Base-by-base conservation (phyloP, 2,888 invertebrate species). In the Bombylius major region DNA sequence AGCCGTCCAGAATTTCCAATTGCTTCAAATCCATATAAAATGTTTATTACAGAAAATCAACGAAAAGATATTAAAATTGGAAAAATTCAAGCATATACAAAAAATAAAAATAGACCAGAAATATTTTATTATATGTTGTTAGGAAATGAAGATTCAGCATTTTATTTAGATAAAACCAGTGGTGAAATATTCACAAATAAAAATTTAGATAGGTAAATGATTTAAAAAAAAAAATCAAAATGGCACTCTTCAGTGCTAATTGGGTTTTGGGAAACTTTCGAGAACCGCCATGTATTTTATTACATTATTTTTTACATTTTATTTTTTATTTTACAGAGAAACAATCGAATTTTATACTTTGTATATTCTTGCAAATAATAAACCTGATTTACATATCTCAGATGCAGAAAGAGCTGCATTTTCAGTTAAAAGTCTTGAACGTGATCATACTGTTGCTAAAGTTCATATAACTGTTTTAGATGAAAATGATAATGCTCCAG, bases 401-500 rank as follows among this genome's bases (percentile, higher is more conserved):
- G 69, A 72, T 36, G 76, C 77, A 60, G 77, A 79, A 60, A 68
- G 74, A 33, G 70, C 74, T 8, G 69, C 75, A 34, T 72, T 77
- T 62, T 75, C 77, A 12, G 76, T 72, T 5, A 73, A 73, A 55
- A 68, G 66, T n/a, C 59, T 74, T 1, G 72, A 75, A 55, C 76
- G 77, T 47, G 87, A 89, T 61, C 81, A 80, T 50, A 84, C 87
- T 50, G 79, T 89, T 23, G 84, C 87, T 0, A 80, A 81, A 54
- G 85, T 91, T 3, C 79, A 77, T 54, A 78, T 94, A 45, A 80
- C 77, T 4, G 81, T 95, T 6, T 76, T 85, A 33, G 93, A 93
- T 67, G 82, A 87, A 53, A 93, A 93, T 65, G 94, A 94, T 66
- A 90, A 91, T 69, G 80, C 84, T 6, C 94, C 94, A 0, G 76